Evolutionary conservation across 1,140 invertebrate genomes (phyloP), one percentile per base, ranked within the genome.

Genomic region (Rhopalosiphum padi): DNA sequence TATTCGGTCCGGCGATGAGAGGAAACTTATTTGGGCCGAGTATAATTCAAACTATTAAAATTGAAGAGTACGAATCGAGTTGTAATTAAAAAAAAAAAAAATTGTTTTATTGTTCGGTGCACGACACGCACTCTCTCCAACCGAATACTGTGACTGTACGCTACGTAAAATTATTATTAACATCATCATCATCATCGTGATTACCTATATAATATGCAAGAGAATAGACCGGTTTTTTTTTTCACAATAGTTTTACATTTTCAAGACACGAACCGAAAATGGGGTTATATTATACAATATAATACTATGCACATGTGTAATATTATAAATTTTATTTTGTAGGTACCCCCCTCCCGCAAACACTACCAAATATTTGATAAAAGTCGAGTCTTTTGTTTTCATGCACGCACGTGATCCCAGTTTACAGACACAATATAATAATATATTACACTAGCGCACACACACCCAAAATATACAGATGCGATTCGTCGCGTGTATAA

Each of bases 121-220:
- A 77, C 77, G 77, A 37, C 77, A 37, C 23, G 35, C 35, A 83
- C 35, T 83, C 77, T 35, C 18, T 37, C 35, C n/a, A 83, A n/a
- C 35, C 35, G 35, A 22, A 83, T n/a, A 30, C 60, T 37, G 21
- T 37, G 77, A 37, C 22, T 83, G 35, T 83, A 83, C 7, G 2
- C 22, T 2, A 83, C 7, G 35, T 23, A 83, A 37, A 37, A n/a
- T 83, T 37, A 37, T 77, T 77, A 77, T 77, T 30, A 30, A 60
- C 23, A 53, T 53, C 51, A 53, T 53, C 23, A 25, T 55, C 60
- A n/a, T n/a, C 60, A 18, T 68, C 30, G 15, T 77, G 60, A 77
- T 77, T 77, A 77, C 30, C 60, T 77, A 77, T 77, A 77, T 77
- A 35, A 77, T 83, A 83, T 83, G 77, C 77, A 37, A 83, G 35